phyloP scores from a whole-genome alignment of 2,888 invertebrate species.

The Cryptocephalus moraei region DNA sequence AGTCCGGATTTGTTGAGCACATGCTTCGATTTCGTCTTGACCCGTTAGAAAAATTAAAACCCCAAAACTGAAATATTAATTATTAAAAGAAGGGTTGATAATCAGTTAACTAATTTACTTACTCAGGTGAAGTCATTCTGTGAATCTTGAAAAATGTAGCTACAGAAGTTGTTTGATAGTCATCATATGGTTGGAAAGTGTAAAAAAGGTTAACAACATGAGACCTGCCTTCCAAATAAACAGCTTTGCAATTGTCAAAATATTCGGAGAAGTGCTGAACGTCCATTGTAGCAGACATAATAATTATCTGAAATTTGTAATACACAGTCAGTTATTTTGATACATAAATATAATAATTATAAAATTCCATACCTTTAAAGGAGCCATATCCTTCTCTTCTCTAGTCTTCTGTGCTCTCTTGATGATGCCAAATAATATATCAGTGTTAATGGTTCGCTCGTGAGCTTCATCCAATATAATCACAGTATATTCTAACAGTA shows the following conservation, averaged over 20 bases:
- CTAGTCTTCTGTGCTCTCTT: constrained; percentile 75
- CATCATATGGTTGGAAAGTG: constrained; percentile 60
- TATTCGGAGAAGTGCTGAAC: constrained; percentile 86
- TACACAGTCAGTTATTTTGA: not conserved
- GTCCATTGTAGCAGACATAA: constrained; percentile 97
- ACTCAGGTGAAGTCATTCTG: constrained; percentile 69
- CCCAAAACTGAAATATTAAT: constrained; percentile 54
- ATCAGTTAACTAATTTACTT: constrained; percentile 30
- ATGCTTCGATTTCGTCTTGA: constrained; percentile 92
- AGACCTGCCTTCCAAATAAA: constrained; percentile 85
- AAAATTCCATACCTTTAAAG: constrained; percentile 51
- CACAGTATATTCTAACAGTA: constrained; percentile 66
- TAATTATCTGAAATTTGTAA: constrained; percentile 49
- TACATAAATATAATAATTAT: not conserved
- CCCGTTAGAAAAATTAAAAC: constrained; percentile 91
- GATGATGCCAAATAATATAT: constrained; percentile 87
- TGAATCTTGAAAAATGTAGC: constrained; percentile 87
- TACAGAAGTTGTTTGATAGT: constrained; percentile 74
- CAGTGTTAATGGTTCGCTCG: constrained; percentile 89
- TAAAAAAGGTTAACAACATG: constrained; percentile 71
- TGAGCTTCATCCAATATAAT: constrained; percentile 92
- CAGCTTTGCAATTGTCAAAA: constrained; percentile 74
- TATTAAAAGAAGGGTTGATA: not conserved
- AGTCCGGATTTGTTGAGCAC: constrained; percentile 61
- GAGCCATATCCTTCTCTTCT: constrained; percentile 45